These are phyloP conservation scores for Salvator merianae DNA, from an alignment of 2,113 vertebrate species.

Conservation along the genomic window DNA sequence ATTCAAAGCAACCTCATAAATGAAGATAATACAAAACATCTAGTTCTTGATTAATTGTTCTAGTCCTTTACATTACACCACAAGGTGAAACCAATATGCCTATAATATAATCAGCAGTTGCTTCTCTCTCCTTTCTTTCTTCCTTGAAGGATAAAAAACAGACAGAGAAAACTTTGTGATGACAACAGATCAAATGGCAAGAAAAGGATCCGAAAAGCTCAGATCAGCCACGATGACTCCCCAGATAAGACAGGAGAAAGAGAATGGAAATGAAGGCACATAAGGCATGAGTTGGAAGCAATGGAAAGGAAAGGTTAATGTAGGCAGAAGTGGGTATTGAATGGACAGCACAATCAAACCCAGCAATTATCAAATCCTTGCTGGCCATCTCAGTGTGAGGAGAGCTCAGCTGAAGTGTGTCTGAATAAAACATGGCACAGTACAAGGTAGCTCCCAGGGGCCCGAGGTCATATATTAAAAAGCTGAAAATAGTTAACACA, in stretches of 20 bases:
- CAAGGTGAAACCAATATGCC: constrained; percentile 39
- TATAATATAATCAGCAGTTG: constrained; percentile 8
- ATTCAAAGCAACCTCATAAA: constrained; percentile 17
- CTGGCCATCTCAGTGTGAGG: constrained; percentile 18
- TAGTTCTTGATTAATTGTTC: constrained; percentile 45
- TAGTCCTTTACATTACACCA: constrained; percentile 15
- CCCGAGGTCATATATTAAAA: neutral
- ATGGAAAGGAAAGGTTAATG: constrained; percentile 46
- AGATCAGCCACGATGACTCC: constrained; percentile 33
- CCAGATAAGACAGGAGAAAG: constrained; percentile 32
- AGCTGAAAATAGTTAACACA: fast-evolving
- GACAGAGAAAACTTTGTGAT: constrained; percentile 45
- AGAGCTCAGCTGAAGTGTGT: neutral
- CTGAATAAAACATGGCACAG: neutral
- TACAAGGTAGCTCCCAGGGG: constrained; percentile 4
- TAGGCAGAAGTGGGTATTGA: neutral
- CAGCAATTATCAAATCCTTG: constrained; percentile 17
- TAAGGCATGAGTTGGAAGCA: neutral
- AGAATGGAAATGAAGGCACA: constrained; percentile 48
- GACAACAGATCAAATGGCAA: constrained; percentile 51
- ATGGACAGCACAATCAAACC: constrained; percentile 30
- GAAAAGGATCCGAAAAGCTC: constrained; percentile 41
- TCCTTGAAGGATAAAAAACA: constrained; percentile 38
- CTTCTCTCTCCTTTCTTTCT: constrained; percentile 28
- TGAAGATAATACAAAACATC: constrained; percentile 27